phyloP scores from a whole-genome alignment of 2,797 vertebrate species.

The Enteromius trimaculatus region DNA sequence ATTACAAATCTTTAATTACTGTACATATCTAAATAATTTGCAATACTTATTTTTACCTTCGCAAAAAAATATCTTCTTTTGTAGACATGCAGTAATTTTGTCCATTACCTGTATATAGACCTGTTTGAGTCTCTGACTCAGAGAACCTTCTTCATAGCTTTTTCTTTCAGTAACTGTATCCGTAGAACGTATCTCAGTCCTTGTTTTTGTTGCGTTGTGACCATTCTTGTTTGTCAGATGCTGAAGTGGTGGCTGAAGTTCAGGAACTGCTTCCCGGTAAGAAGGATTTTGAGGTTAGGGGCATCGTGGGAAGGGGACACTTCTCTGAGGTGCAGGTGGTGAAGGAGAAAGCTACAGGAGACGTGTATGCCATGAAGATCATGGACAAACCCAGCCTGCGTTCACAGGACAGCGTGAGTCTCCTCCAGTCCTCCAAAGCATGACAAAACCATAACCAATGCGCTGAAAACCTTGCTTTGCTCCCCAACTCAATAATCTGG shows the following conservation, averaged over 20 bases:
- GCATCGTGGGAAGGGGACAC: constrained; percentile 86
- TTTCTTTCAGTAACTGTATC: too few relatives aligned
- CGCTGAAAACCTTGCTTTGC: background rate
- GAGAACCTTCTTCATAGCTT: too few relatives aligned
- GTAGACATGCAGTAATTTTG: too few relatives aligned
- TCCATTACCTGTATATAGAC: too few relatives aligned
- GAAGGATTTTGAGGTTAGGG: constrained; percentile 88
- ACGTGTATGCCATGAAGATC: constrained; percentile 94
- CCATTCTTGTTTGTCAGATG: constrained; percentile 75
- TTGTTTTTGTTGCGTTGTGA: background rate
- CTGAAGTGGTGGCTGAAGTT: constrained; percentile 86
- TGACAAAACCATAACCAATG: background rate
- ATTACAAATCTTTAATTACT: too few relatives aligned
- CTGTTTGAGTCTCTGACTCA: too few relatives aligned
- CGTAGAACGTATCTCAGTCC: too few relatives aligned
- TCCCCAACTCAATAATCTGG: background rate
- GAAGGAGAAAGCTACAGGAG: constrained; percentile 87
- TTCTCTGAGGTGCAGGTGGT: constrained; percentile 93
- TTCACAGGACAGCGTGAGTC: constrained; percentile 85
- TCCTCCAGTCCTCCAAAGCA: background rate
- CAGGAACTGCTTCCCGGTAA: constrained; percentile 84
- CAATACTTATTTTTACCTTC: too few relatives aligned
- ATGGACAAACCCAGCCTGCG: constrained; percentile 87
- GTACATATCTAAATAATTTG: too few relatives aligned
- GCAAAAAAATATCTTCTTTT: too few relatives aligned